Evolutionary conservation across 2,797 vertebrate species (phyloP).

Genomic region (Apogon hyalosoma): DNA sequence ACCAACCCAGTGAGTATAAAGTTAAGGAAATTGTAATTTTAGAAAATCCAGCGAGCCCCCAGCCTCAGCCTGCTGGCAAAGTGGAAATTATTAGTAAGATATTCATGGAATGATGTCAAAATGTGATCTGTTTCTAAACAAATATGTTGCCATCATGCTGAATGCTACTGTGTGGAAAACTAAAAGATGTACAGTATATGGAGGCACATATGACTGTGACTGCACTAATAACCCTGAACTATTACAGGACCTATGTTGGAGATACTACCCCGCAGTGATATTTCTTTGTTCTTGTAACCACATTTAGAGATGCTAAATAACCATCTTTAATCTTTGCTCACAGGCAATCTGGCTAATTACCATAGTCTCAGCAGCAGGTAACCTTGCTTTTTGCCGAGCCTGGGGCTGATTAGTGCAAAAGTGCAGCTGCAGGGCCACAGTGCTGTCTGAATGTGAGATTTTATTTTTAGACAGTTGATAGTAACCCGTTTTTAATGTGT

Average conservation of each 20-base stretch:
- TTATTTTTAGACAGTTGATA: conserved; percentile 61
- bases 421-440: conserved; percentile 61
- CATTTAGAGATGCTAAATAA: conserved; percentile 68
- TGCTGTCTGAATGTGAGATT: conserved; percentile 44
- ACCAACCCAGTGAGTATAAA: too few relatives aligned
- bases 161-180: not conserved
- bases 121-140: not conserved
- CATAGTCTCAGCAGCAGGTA: conserved; percentile 70
- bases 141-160: not conserved
- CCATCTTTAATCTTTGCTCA: conserved; percentile 71
- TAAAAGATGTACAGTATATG: not conserved
- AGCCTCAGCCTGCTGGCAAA: not conserved
- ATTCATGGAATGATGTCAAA: conserved; percentile 20
- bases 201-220: conserved; percentile 6
- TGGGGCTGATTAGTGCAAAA: conserved; percentile 68
- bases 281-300: conserved; percentile 61
- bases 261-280: conserved; percentile 19
- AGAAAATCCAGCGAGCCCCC: not conserved
- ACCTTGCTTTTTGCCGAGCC: conserved; percentile 71
- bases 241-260: conserved; percentile 12
- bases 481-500: conserved; percentile 53
- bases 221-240: conserved; percentile 41
- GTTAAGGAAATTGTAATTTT: not conserved
- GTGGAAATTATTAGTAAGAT: conserved; percentile 17
- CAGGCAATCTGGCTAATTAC: conserved; percentile 68